Evolutionary conservation across 2,113 vertebrate species (phyloP).

Genomic region (Chaetorhynchus papuensis): DNA sequence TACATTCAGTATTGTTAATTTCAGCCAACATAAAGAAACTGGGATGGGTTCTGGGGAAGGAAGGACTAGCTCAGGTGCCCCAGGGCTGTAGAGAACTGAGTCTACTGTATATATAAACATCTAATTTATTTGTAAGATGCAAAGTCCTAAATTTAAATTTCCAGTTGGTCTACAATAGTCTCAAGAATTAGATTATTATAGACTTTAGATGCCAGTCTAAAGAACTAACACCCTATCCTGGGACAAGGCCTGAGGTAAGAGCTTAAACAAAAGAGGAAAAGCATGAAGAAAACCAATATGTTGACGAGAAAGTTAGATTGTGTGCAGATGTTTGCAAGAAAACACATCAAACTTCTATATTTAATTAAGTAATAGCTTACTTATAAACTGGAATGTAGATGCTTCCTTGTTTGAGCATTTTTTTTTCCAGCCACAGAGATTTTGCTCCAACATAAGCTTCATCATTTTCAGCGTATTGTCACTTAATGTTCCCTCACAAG

Average conservation of each 20-base stretch:
- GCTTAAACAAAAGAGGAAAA: not conserved
- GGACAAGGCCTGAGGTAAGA: not conserved
- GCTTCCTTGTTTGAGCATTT: not conserved
- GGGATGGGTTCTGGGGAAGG: not conserved
- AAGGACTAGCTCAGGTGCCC: not conserved
- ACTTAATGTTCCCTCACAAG: conserved; percentile 40
- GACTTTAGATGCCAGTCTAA: not conserved
- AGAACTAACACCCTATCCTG: not conserved
- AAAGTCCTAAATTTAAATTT: not conserved
- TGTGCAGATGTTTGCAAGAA: not conserved
- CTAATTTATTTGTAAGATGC: not conserved
- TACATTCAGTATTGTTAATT: not conserved
- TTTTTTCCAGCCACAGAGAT: not conserved
- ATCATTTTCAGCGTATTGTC: conserved; percentile 17
- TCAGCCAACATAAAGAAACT: not conserved
- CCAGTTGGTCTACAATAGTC: not conserved
- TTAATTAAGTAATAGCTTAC: conserved; percentile 22
- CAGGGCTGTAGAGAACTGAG: not conserved
- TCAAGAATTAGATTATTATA: not conserved
- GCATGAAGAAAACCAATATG: not conserved
- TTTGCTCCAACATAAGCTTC: conserved; percentile 24
- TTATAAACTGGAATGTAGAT: conserved; percentile 13
- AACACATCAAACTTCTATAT: not conserved
- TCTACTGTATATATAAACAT: not conserved
- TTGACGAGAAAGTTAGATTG: not conserved